phyloP scores from a whole-genome alignment of 2,797 vertebrate species.

The Onychomys torridus region DNA sequence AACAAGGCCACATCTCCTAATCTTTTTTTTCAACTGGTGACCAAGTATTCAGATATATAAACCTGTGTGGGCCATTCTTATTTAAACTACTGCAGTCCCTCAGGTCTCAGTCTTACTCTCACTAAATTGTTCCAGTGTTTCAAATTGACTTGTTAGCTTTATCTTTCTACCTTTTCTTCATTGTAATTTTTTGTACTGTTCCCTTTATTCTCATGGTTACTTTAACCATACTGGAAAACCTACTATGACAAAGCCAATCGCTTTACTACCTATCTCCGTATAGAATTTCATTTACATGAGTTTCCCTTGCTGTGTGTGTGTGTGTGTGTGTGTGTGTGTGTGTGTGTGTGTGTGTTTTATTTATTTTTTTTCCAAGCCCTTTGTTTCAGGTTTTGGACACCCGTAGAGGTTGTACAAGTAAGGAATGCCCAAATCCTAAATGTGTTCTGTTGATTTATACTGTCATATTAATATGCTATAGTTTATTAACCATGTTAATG shows the following conservation, averaged over 20 bases:
- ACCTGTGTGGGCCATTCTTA: not conserved
- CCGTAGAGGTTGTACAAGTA: not conserved
- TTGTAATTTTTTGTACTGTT: not conserved
- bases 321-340: too few relatives aligned
- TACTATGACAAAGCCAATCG: not conserved
- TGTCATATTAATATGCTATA: not conserved
- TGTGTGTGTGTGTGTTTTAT: too few relatives aligned
- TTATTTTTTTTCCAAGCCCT: not conserved
- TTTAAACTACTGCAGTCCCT: not conserved
- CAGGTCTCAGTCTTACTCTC: not conserved
- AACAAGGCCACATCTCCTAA: not conserved
- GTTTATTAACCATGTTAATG: not conserved
- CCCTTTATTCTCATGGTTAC: not conserved
- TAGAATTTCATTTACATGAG: constrained; percentile 18
- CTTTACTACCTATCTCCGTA: not conserved
- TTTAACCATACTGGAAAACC: not conserved
- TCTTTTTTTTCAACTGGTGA: not conserved
- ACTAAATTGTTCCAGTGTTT: not conserved
- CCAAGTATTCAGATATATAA: not conserved
- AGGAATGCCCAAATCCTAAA: not conserved
- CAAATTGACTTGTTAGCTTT: not conserved
- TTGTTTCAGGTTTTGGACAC: not conserved
- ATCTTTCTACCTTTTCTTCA: constrained; percentile 8
- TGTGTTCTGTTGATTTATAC: not conserved
- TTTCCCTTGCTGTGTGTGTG: not conserved